Conservation (phyloP, 2,113 vertebrate species). For the Pipa parva region DNA sequence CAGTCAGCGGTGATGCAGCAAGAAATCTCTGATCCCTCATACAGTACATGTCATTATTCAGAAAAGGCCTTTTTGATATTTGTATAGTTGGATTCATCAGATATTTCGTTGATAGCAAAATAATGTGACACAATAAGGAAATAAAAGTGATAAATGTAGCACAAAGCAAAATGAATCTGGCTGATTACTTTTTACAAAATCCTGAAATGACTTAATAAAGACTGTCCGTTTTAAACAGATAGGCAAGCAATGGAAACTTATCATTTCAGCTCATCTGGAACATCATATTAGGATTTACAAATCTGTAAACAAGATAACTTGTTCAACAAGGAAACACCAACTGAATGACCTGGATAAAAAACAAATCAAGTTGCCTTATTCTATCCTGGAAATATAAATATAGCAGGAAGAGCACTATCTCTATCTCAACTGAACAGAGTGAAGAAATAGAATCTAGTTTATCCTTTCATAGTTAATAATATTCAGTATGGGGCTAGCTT, state of each 20-base stretch:
- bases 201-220: slow-evolving; percentile 24
- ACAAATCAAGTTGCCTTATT: too few species aligned
- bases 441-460: too few species aligned
- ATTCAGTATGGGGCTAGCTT: too few species aligned
- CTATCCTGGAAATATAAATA: too few species aligned
- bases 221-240: background rate
- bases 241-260: slow-evolving; percentile 7
- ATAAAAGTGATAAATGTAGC: slow-evolving; percentile 18
- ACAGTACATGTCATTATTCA: slow-evolving; percentile 22
- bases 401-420: too few species aligned
- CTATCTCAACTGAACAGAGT: too few species aligned
- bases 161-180: slow-evolving; percentile 11
- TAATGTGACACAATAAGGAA: slow-evolving; percentile 26
- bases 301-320: background rate
- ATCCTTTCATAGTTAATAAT: too few species aligned
- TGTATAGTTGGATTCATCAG: slow-evolving; percentile 21
- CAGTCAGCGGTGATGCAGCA: slow-evolving; percentile 23
- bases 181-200: slow-evolving; percentile 9
- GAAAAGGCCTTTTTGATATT: slow-evolving; percentile 7
- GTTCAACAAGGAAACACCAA: background rate
- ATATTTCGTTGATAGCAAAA: slow-evolving; percentile 33
- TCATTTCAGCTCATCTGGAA: background rate
- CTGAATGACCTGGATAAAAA: too few species aligned
- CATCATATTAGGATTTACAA: background rate
- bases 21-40: slow-evolving; percentile 5